A percentile compares a stretch with the other conserved stretches of the same genome.
phyloP scores from a whole-genome alignment of 2,888 invertebrate genomes.

The Drosophila subsilvestris region DNA sequence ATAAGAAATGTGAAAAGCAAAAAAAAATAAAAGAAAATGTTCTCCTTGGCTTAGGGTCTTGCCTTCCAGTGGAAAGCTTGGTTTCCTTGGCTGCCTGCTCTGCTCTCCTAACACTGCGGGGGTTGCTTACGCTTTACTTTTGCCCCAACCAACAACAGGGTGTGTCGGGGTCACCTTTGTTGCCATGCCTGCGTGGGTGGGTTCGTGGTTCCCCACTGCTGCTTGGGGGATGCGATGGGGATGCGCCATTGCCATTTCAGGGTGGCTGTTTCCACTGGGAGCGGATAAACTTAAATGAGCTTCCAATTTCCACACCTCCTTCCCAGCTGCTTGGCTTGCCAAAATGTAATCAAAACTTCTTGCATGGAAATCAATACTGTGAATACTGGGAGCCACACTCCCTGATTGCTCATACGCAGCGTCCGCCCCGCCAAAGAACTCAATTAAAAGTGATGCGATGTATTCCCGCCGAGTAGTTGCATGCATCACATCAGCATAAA shows the following conservation, averaged over 20 bases:
- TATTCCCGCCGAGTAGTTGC: conserved; percentile 15
- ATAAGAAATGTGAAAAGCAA: not conserved
- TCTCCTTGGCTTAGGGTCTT: conserved; percentile 22
- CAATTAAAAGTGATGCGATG: conserved; percentile 50
- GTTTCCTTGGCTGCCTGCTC: conserved; percentile 3
- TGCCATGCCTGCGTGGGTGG: conserved; percentile 34
- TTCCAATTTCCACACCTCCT: conserved; percentile 4
- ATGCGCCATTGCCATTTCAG: conserved; percentile 3
- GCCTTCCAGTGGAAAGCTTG: conserved; percentile 29
- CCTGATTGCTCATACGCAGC: conserved; percentile 65
- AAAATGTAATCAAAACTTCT: conserved; percentile 37
- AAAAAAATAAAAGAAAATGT: no score
- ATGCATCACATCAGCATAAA: conserved; percentile 56
- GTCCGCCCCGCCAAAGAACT: conserved; percentile 38
- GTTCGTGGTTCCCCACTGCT: conserved; percentile 14
- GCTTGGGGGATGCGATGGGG: conserved; percentile 24
- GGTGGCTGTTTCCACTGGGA: conserved; percentile 35
- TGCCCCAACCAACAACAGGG: conserved; percentile 21
- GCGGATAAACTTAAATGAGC: conserved; percentile 17
- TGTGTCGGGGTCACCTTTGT: conserved; percentile 46
- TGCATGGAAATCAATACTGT: conserved; percentile 36
- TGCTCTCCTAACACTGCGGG: conserved; percentile 7
- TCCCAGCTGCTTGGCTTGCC: conserved; percentile 36
- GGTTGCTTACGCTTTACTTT: not conserved
- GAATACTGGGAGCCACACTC: not conserved